These are phyloP conservation scores for Glandiceps talaboti DNA, from an alignment of 53 echinoderm and acorn worm genomes.

Conservation along the genomic window DNA sequence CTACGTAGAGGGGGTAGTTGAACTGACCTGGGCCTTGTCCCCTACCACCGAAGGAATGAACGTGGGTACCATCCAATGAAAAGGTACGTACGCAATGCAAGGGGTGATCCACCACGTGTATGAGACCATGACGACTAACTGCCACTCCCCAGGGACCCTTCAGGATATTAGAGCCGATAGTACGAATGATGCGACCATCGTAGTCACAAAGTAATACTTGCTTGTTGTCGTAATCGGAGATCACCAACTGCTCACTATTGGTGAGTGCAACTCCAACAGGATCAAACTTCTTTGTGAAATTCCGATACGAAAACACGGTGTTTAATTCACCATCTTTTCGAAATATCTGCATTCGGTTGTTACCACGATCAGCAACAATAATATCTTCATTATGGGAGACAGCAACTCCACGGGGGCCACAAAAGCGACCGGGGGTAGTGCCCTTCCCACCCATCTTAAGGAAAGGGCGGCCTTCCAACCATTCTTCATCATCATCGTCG, in stretches of 20 bases:
- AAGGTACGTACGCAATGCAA: neutral
- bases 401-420: constrained; percentile 23
- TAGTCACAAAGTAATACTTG: neutral
- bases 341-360: constrained; percentile 35
- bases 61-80: neutral
- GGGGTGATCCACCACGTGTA: neutral
- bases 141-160: neutral
- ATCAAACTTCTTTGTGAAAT: neutral
- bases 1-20: neutral
- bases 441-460: constrained; percentile 8
- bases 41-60: neutral
- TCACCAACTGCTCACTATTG: neutral
- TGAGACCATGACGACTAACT: neutral
- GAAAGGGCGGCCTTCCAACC: neutral
- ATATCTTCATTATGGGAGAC: constrained; percentile 24
- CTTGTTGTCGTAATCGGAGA: neutral
- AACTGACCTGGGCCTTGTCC: neutral
- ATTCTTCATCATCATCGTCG: neutral
- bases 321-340: constrained; percentile 25
- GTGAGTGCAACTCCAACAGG: neutral
- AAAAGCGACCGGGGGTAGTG: constrained; percentile 15
- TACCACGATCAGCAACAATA: constrained; percentile 44
- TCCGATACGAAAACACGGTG: neutral
- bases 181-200: neutral
- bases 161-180: neutral